These are phyloP conservation scores for Torymus tubicola DNA, from an alignment of 2,888 invertebrate genomes.

Conservation along the genomic window DNA sequence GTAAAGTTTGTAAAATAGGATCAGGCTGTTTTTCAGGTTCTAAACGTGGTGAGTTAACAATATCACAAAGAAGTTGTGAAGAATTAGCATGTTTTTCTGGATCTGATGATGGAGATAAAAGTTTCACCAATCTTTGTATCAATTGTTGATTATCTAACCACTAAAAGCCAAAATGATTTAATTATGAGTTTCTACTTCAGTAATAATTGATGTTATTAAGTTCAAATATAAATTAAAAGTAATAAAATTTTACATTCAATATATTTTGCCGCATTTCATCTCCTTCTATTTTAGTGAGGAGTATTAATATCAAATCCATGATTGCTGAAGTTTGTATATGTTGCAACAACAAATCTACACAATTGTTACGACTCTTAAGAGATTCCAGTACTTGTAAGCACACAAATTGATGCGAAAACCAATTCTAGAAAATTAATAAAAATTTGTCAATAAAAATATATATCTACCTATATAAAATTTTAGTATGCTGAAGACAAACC, in stretches of 20 bases:
- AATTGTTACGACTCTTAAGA: conserved; percentile 90
- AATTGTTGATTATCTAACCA: conserved; percentile 94
- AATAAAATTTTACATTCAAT: conserved; percentile 79
- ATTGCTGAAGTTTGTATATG: conserved; percentile 96
- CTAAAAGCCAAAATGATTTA: conserved; percentile 77
- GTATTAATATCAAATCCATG: conserved; percentile 92
- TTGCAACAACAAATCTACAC: conserved; percentile 90
- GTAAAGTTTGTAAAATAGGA: conserved; percentile 85
- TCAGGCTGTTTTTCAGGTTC: conserved; percentile 81
- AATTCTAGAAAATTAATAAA: conserved; percentile 81
- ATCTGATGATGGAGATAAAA: conserved; percentile 82
- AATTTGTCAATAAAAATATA: conserved; percentile 7
- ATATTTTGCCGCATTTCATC: conserved; percentile 84
- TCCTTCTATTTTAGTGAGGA: conserved; percentile 89
- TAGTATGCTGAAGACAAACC: conserved; percentile 75
- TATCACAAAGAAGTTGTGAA: conserved; percentile 91
- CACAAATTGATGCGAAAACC: conserved; percentile 94
- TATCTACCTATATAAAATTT: not conserved
- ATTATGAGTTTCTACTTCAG: conserved; percentile 20
- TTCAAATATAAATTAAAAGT: conserved; percentile 15
- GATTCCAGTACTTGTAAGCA: conserved; percentile 95
- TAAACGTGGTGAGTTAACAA: conserved; percentile 84
- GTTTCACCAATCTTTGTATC: conserved; percentile 86
- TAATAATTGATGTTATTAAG: conserved; percentile 10
- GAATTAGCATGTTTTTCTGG: conserved; percentile 90